Evolutionary conservation across 2,888 invertebrate species (phyloP), one percentile per base, ranked within the genome.

Genomic region (Amphipyra berbera): DNA sequence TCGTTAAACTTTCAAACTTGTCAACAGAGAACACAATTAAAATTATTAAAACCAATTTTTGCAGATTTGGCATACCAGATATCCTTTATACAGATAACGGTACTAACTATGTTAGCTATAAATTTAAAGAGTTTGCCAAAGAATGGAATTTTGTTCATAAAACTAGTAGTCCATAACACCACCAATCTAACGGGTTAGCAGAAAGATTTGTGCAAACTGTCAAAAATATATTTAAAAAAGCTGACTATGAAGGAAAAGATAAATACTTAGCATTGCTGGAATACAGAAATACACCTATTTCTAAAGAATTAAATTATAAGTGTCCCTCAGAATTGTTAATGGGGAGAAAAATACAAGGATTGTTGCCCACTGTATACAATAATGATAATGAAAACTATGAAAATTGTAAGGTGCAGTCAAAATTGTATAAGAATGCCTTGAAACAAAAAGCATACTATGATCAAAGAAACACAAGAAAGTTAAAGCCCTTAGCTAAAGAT

Each of bases 361-460:
- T 40, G 13, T 6, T 40, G 40, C 40, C 40, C n/a, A 40, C n/a
- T 40, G 12, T 40, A 13, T 13, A 40, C 6, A 40, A 40, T n/a
- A 40, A 13, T 40, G 3, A 13, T 13, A 13, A n/a, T n/a, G n/a
- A n/a, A n/a, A n/a, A n/a, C n/a, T n/a, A 40, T 40, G 13, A 40
- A 13, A 40, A 40, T 40, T 13, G n/a, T 13, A 10, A 40, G 12
- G n/a, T 40, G 6, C 40, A 40, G 40, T 13, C n/a, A 13, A 40
- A 40, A 40, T 40, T 40, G 13, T 40, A 40, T 40, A 13, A 40
- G 6, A 40, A 13, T 40, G n/a, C 40, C 13, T 13, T 13, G 6
- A 33, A 14, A 27, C 37, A 13, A 46, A 46, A 46, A 46, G 27
- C n/a, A 46, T 46, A 46, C 45, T 46, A 46, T 46, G 45, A 46